Evolutionary conservation across 2,888 invertebrate genomes (phyloP), one percentile per base, ranked within the genome.

Genomic region (Caenorhabditis panamensis): DNA sequence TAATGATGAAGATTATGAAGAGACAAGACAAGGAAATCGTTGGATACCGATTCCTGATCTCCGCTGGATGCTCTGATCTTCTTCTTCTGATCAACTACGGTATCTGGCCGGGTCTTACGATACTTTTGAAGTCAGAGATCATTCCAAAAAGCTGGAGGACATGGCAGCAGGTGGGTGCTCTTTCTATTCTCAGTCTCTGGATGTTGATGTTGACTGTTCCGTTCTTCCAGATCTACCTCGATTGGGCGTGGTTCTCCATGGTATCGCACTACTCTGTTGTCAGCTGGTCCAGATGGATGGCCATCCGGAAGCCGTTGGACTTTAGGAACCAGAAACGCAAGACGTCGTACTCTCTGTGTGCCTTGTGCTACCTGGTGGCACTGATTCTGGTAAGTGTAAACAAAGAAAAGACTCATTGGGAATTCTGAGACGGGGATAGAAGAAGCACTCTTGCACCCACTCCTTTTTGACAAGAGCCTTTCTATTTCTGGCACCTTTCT

Each of bases 211-310:
- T 31, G 31, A 31, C 31, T 41, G 5, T 41, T 2, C 13, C 13
- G 2, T 13, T 13, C 13, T 80, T 77, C 11, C 81, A 88, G 84
- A 49, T 89, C 51, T 89, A 89, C 62, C 77, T 89, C n/a, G 89
- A 89, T 72, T 89, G 88, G 88, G 87, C 84, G 18, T 89, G 89
- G 89, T 89, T 89, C 78, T 80, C 88, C 44, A 89, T 88, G 88
- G 88, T 89, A n/a, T 87, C 85, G 28, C 89, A 89, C 77, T 89
- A 88, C 51, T 82, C 85, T 56, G 79, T 89, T 22, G 86, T 89
- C 24, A 84, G 86, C 5, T 89, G 89, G 89, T 86, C 86, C 0
- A 69, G 89, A 68, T 89, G 89, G 82, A 84, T 86, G 22, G 89
- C 89, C 0, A 89, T 89, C 41, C 72, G 84, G 72, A 77, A 73